A percentile compares a stretch with the other conserved stretches of the same genome.
These are phyloP conservation scores for Lepus timidus DNA, from an alignment of 2,113 vertebrate genomes.

Conservation along the genomic window DNA sequence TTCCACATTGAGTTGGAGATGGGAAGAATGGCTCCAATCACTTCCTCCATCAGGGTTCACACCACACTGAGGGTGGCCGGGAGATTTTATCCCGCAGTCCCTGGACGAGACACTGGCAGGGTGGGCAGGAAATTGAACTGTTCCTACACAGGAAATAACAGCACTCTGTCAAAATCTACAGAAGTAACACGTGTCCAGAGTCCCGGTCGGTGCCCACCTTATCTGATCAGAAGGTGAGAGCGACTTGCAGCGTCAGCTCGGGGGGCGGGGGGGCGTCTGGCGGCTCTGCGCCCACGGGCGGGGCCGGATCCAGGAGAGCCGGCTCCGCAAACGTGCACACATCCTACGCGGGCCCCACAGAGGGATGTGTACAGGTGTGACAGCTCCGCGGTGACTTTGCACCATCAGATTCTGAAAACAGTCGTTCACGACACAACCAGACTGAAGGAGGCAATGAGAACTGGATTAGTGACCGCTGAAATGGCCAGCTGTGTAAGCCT, in stretches of 20 bases:
- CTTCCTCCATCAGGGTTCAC: slow-evolving; percentile 87
- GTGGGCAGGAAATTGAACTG: slow-evolving; percentile 99
- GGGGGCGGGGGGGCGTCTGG: neutral
- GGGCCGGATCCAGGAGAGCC: too few species aligned
- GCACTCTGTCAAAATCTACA: slow-evolving; percentile 98
- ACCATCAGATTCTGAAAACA: neutral
- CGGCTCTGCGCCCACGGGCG: too few species aligned
- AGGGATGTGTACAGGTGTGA: accelerated
- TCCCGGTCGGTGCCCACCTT: slow-evolving; percentile 86
- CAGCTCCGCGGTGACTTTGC: slow-evolving; percentile 63
- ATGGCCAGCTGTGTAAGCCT: too few species aligned
- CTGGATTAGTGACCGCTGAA: neutral
- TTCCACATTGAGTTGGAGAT: slow-evolving; percentile 65
- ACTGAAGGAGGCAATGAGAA: neutral
- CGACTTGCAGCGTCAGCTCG: slow-evolving; percentile 77
- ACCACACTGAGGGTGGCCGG: slow-evolving; percentile 82
- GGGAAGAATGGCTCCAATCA: slow-evolving; percentile 81
- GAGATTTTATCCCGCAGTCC: slow-evolving; percentile 92
- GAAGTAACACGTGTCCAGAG: slow-evolving; percentile 95
- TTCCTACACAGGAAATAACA: slow-evolving; percentile 99
- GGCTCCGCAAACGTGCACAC: too few species aligned
- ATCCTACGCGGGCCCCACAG: too few species aligned
- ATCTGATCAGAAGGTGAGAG: slow-evolving; percentile 92
- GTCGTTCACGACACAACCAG: neutral
- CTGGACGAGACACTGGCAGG: slow-evolving; percentile 91